These are phyloP conservation scores for Diogma glabrata DNA, from an alignment of 2,888 invertebrate genomes.

Conservation along the genomic window DNA sequence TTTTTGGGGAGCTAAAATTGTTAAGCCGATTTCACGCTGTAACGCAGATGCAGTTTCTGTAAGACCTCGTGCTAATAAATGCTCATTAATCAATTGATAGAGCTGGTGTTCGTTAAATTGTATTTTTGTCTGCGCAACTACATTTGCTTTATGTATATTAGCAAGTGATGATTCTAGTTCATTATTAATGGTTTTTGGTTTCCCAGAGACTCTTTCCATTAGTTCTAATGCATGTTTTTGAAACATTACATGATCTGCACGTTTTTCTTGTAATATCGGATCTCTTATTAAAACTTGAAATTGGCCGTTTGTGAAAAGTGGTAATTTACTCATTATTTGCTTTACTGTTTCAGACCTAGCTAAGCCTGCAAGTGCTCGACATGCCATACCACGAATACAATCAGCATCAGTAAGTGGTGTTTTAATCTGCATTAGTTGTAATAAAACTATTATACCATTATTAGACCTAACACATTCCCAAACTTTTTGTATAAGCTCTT, in stretches of 20 bases:
- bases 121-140: constrained; percentile 92
- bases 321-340: constrained; percentile 91
- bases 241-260: constrained; percentile 89
- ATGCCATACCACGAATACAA: constrained; percentile 83
- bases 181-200: constrained; percentile 61
- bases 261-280: constrained; percentile 92
- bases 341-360: constrained; percentile 86
- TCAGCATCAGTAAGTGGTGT: constrained; percentile 96
- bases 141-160: constrained; percentile 84
- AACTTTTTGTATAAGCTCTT: constrained; percentile 80
- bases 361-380: constrained; percentile 83
- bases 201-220: constrained; percentile 82
- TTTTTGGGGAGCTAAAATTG: constrained; percentile 30
- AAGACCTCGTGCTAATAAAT: constrained; percentile 67
- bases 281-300: constrained; percentile 92
- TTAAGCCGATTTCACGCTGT: constrained; percentile 63
- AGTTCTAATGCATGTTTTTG: constrained; percentile 88
- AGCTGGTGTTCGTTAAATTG: constrained; percentile 90
- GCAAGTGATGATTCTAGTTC: constrained; percentile 79
- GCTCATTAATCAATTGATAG: constrained; percentile 81
- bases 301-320: constrained; percentile 85
- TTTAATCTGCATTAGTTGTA: constrained; percentile 82
- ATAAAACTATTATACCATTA: constrained; percentile 91
- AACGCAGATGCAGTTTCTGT: constrained; percentile 58
- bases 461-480: constrained; percentile 92